Conservation (phyloP, 2,888 invertebrate genomes). For the Orthosia gothica region DNA sequence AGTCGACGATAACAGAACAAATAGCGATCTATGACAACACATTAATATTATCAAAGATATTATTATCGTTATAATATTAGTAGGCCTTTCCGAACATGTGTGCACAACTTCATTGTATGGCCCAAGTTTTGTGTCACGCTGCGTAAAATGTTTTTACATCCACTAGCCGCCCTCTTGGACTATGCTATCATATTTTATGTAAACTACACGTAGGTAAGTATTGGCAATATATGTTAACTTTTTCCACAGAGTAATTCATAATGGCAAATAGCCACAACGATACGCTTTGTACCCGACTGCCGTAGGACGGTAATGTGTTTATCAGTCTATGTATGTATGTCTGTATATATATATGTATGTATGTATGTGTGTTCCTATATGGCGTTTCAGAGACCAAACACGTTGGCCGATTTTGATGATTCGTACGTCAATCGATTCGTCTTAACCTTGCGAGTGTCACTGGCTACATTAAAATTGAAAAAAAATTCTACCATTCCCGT, state of each 20-base stretch:
- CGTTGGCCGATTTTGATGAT: no score
- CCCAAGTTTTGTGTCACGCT: constrained; percentile 6
- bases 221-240: neutral
- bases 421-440: no score
- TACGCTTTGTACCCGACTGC: no score
- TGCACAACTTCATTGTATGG: neutral
- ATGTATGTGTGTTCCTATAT: no score
- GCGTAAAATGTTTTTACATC: neutral
- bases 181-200: neutral
- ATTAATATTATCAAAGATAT: constrained; percentile 42
- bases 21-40: constrained; percentile 49
- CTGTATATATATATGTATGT: no score
- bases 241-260: neutral
- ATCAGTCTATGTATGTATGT: no score
- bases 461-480: no score
- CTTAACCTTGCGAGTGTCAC: no score
- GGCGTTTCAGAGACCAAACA: no score
- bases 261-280: neutral
- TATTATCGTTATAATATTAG: constrained; percentile 14
- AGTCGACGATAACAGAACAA: constrained; percentile 45
- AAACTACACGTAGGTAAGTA: neutral
- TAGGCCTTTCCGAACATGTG: neutral
- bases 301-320: no score
- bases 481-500: no score
- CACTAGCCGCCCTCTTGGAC: neutral